A percentile compares a stretch with the other conserved stretches of the same genome.
Conservation (phyloP, 1,140 invertebrate genomes). For the Spodoptera frugiperda region DNA sequence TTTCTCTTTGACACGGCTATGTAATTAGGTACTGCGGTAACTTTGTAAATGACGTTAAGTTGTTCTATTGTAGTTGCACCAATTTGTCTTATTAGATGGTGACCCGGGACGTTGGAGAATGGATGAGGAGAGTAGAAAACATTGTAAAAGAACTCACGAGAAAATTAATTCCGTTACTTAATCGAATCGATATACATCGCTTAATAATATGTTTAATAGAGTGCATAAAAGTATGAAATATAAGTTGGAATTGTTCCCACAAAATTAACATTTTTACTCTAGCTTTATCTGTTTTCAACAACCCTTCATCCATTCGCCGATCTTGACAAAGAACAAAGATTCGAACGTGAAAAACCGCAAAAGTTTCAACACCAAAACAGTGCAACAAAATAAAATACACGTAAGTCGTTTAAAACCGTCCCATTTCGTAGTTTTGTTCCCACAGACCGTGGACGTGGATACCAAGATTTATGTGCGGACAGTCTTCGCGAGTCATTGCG, state of each 20-base stretch:
- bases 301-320: background rate
- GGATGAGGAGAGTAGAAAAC: background rate
- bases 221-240: no score
- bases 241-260: no score
- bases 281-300: no score
- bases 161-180: no score
- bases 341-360: background rate
- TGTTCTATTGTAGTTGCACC: slow-evolving; percentile 13
- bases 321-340: background rate
- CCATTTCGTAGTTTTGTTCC: slow-evolving; percentile 14
- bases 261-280: no score
- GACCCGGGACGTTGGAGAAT: background rate
- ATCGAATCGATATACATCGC: no score
- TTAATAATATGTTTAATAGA: no score
- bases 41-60: slow-evolving; percentile 42
- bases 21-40: slow-evolving; percentile 62
- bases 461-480: slow-evolving; percentile 72
- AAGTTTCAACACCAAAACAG: background rate
- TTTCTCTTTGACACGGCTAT: slow-evolving; percentile 59
- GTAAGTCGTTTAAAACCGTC: slow-evolving; percentile 31
- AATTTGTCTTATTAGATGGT: slow-evolving; percentile 26
- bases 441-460: slow-evolving; percentile 32
- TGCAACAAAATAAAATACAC: slow-evolving; percentile 23
- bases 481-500: slow-evolving; percentile 74
- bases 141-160: background rate